Evolutionary conservation across 2,113 vertebrate genomes (phyloP).

Genomic region (Pteruthius melanotis): DNA sequence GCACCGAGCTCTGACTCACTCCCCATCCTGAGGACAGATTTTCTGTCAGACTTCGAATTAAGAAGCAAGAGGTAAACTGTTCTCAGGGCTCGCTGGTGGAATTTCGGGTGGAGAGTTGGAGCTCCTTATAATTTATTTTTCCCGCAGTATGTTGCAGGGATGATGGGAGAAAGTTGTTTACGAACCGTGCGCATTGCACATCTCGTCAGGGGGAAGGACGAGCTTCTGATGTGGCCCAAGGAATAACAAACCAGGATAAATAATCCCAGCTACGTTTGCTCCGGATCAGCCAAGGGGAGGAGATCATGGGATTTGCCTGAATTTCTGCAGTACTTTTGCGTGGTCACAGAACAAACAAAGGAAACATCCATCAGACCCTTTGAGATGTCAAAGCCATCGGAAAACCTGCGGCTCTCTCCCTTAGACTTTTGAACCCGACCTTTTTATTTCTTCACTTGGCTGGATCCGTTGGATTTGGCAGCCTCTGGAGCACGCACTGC

Average conservation of each 20-base stretch:
- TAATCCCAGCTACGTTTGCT: background rate
- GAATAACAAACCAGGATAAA: background rate
- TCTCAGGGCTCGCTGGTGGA: slow-evolving; percentile 2
- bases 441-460: slow-evolving; percentile 43
- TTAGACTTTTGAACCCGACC: slow-evolving; percentile 39
- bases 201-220: background rate
- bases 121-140: background rate
- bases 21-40: background rate
- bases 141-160: background rate
- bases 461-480: slow-evolving; percentile 32
- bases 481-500: slow-evolving; percentile 19
- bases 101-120: background rate
- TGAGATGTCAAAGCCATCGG: slow-evolving; percentile 37
- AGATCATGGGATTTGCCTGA: background rate
- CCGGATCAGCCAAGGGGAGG: background rate
- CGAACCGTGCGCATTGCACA: background rate
- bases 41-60: background rate
- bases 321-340: background rate
- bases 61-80: background rate
- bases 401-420: slow-evolving; percentile 18
- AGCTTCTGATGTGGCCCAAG: background rate
- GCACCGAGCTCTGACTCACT: slow-evolving; percentile 10
- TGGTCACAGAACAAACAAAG: slow-evolving; percentile 34
- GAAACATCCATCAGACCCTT: slow-evolving; percentile 44
- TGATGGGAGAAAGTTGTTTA: background rate